Conservation (phyloP, 2,113 vertebrate species). For the Hoplias malabaricus region DNA sequence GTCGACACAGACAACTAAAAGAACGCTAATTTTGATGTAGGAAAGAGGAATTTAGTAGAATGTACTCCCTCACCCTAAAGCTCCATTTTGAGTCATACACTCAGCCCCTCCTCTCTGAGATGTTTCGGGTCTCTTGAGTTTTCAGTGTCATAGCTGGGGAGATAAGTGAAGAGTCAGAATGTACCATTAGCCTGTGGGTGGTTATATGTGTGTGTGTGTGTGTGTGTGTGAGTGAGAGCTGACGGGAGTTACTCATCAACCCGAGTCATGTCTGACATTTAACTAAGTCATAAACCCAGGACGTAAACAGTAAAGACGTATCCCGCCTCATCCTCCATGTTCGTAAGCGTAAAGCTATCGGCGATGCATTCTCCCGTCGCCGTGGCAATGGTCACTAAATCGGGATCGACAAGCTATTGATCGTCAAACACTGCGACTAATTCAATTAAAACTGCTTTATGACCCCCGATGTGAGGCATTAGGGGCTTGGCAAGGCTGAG, state of each 20-base stretch:
- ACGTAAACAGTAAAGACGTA: constrained; percentile 56
- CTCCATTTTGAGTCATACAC: constrained; percentile 63
- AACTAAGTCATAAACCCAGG: constrained; percentile 54
- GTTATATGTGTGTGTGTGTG: constrained; percentile 53
- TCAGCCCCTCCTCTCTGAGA: constrained; percentile 54
- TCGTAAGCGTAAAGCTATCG: constrained; percentile 47
- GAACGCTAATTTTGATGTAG: not conserved
- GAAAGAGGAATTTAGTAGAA: constrained; percentile 17
- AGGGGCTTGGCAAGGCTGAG: constrained; percentile 50
- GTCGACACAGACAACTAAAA: not conserved
- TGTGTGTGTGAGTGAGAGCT: not conserved
- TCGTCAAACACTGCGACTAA: constrained; percentile 65
- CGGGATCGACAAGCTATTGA: constrained; percentile 63
- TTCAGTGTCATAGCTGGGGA: constrained; percentile 71
- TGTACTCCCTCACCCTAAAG: constrained; percentile 59
- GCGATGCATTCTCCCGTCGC: constrained; percentile 37
- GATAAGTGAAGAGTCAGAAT: constrained; percentile 62
- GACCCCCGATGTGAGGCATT: constrained; percentile 56
- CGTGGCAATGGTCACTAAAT: constrained; percentile 51
- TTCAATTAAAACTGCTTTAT: constrained; percentile 72
- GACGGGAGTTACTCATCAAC: constrained; percentile 59
- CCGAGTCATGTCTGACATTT: constrained; percentile 48
- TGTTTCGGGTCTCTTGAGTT: constrained; percentile 51
- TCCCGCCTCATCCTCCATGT: constrained; percentile 15
- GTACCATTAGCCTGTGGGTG: constrained; percentile 54